Percentiles rank a stretch among this genome's conserved stretches.
Evolutionary conservation across 2,888 invertebrate species (phyloP).

Genomic region (Agriopis aurantiaria): DNA sequence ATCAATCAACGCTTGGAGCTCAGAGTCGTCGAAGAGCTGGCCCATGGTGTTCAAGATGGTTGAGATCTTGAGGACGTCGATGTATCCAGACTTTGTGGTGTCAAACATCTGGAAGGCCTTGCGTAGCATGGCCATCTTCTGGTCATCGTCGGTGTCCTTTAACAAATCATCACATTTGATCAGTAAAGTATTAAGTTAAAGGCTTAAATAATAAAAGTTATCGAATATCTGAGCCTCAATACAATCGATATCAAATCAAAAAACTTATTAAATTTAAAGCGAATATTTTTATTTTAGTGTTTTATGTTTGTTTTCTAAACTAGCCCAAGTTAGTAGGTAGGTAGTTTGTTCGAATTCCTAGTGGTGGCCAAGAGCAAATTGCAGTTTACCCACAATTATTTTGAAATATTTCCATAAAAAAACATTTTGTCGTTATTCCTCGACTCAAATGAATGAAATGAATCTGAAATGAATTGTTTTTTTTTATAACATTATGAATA

Average conservation of each 20-base stretch:
- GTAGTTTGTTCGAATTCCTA: too few relatives aligned
- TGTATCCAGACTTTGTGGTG: constrained; percentile 96
- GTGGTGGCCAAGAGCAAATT: neutral
- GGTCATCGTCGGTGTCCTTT: constrained; percentile 89
- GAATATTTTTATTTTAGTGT: too few relatives aligned
- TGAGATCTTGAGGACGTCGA: constrained; percentile 95
- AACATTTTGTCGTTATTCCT: neutral
- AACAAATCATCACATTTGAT: constrained; percentile 24
- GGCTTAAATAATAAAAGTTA: neutral
- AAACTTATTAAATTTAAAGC: neutral
- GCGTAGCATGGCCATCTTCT: constrained; percentile 95
- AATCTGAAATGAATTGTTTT: too few relatives aligned
- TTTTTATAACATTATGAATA: too few relatives aligned
- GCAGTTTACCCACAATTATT: neutral
- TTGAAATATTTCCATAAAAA: neutral
- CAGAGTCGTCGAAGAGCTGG: constrained; percentile 96
- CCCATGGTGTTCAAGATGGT: constrained; percentile 98
- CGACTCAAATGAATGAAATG: too few relatives aligned
- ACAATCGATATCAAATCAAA: neutral
- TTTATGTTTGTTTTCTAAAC: too few relatives aligned
- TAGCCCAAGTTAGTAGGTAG: too few relatives aligned
- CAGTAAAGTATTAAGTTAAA: neutral
- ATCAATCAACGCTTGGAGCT: constrained; percentile 94
- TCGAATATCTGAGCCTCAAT: neutral
- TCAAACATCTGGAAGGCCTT: constrained; percentile 99